Evolutionary conservation across 1,140 invertebrate species (phyloP).

Genomic region (Copidosoma floridanum): DNA sequence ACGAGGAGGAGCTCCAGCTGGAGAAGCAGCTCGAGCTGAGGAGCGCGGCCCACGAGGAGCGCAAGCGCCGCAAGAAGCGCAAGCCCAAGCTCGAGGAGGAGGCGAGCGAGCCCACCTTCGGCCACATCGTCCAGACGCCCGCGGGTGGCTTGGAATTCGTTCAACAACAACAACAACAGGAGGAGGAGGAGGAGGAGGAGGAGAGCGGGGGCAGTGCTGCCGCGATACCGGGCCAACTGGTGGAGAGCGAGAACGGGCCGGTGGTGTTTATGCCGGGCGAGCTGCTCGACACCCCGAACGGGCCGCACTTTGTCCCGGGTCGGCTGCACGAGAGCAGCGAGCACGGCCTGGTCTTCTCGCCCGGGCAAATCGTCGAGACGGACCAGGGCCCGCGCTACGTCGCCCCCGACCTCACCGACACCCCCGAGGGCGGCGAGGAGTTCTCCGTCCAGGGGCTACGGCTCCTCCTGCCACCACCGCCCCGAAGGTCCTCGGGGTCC

Average conservation of each 20-base stretch:
- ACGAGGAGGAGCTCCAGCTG: conserved; percentile 59
- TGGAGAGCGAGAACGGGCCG: conserved; percentile 68
- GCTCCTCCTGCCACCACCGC: conserved; percentile 61
- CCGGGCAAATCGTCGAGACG: conserved; percentile 71
- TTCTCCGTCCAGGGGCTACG: conserved; percentile 72
- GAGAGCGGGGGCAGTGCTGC: conserved; percentile 71
- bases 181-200: conserved; percentile 63
- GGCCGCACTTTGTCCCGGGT: conserved; percentile 72
- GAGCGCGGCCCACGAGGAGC: conserved; percentile 37
- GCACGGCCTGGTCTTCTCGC: conserved; percentile 66
- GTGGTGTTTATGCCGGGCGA: conserved; percentile 72
- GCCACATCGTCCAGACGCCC: conserved; percentile 68
- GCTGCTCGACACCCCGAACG: conserved; percentile 70
- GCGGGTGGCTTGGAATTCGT: conserved; percentile 69
- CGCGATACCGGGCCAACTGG: conserved; percentile 74
- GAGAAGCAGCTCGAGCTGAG: conserved; percentile 56
- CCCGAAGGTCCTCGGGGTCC: conserved; percentile 55
- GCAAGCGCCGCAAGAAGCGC: conserved; percentile 19
- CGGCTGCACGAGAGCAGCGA: conserved; percentile 67
- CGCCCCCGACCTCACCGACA: conserved; percentile 67
- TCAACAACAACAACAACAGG: conserved; percentile 62
- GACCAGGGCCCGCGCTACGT: conserved; percentile 70
- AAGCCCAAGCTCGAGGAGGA: conserved; percentile 16
- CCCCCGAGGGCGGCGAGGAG: conserved; percentile 64
- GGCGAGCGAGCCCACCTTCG: conserved; percentile 62